A percentile compares a stretch with the other conserved stretches of the same genome.
Conservation (phyloP, 2,797 vertebrate genomes). For the Myotis myotis region DNA sequence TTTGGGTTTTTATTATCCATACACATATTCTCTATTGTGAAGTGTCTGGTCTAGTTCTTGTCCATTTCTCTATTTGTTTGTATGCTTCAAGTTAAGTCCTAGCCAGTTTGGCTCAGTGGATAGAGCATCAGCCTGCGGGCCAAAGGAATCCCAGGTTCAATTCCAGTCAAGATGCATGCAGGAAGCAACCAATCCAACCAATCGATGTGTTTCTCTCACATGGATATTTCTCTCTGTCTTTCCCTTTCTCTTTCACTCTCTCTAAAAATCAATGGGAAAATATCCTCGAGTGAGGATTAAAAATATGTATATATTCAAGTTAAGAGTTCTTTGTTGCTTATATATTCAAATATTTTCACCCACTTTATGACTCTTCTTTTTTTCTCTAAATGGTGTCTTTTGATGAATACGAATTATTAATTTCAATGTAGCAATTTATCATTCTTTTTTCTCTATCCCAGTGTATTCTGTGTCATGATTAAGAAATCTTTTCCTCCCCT, state of each 20-base stretch:
- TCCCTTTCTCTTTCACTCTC: too few relatives aligned
- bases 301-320: not conserved
- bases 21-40: not conserved
- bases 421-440: not conserved
- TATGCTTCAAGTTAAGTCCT: not conserved
- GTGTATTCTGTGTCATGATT: not conserved
- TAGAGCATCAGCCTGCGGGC: too few relatives aligned
- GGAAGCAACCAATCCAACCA: too few relatives aligned
- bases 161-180: too few relatives aligned
- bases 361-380: not conserved
- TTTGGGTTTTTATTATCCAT: not conserved
- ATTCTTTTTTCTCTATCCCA: not conserved
- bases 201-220: too few relatives aligned
- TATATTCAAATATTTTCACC: not conserved
- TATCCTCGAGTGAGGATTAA: too few relatives aligned
- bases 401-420: not conserved
- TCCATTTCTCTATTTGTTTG: not conserved
- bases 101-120: too few relatives aligned
- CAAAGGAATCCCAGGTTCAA: too few relatives aligned
- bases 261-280: too few relatives aligned
- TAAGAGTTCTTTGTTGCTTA: not conserved
- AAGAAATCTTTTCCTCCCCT: not conserved
- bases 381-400: not conserved
- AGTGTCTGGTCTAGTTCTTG: not conserved
- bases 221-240: too few relatives aligned